These are phyloP conservation scores for Chaetodon auriga DNA, from an alignment of 2,113 vertebrate species.

Conservation along the genomic window DNA sequence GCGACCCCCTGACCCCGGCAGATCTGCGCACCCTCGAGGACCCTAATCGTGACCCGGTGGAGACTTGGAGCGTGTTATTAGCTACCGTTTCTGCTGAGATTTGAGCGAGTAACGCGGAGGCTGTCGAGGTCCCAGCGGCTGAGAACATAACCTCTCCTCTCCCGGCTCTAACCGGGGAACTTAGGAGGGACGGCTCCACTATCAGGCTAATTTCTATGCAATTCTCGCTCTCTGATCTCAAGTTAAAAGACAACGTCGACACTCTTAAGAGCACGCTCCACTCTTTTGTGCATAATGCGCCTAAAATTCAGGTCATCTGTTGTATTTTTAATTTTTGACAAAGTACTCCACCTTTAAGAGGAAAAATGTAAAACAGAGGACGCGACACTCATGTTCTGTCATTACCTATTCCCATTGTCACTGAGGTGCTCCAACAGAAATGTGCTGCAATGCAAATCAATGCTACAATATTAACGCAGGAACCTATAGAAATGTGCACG, in stretches of 20 bases:
- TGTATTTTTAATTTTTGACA: constrained; percentile 79
- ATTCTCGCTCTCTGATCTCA: constrained; percentile 72
- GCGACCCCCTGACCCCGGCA: constrained; percentile 82
- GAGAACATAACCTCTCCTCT: constrained; percentile 55
- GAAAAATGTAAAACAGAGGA: constrained; percentile 55
- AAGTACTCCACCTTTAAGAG: constrained; percentile 64
- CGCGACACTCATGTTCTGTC: constrained; percentile 1
- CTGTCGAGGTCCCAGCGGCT: constrained; percentile 47
- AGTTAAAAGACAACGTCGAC: constrained; percentile 76
- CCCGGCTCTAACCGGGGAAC: constrained; percentile 38
- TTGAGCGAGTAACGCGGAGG: constrained; percentile 30
- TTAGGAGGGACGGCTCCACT: not conserved
- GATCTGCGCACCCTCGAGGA: constrained; percentile 69
- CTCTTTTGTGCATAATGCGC: constrained; percentile 73
- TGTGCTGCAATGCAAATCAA: constrained; percentile 44
- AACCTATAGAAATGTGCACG: constrained; percentile 24
- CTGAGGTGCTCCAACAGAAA: constrained; percentile 13
- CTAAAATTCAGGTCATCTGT: constrained; percentile 72
- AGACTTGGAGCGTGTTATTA: constrained; percentile 59
- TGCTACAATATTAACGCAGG: constrained; percentile 30
- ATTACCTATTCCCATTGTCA: constrained; percentile 51
- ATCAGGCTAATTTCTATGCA: constrained; percentile 68
- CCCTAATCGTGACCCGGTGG: constrained; percentile 81
- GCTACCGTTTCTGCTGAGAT: constrained; percentile 60
- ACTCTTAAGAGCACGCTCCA: constrained; percentile 66